These are phyloP conservation scores for Sabatieria punctata DNA, from an alignment of 2,888 invertebrate genomes.

Conservation along the genomic window DNA sequence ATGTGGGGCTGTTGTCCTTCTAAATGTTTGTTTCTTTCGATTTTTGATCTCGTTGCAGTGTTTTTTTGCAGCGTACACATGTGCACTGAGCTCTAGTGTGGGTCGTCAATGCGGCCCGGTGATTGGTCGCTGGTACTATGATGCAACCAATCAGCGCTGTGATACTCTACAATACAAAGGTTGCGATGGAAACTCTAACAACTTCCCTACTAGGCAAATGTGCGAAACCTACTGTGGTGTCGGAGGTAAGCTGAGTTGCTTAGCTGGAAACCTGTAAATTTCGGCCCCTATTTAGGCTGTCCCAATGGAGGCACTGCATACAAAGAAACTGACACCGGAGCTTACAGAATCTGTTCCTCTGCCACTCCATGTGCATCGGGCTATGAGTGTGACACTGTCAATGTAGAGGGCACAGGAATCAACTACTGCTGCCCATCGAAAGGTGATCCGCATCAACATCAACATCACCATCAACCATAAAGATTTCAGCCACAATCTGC, in stretches of 20 bases:
- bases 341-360: conserved; percentile 12
- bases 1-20: conserved; percentile 23
- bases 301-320: not conserved
- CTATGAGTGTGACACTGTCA: conserved; percentile 23
- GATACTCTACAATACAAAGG: conserved; percentile 11
- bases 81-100: conserved; percentile 20
- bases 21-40: too few relatives aligned
- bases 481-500: conserved; percentile 24
- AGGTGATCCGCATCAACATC: too few relatives aligned
- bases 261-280: too few relatives aligned
- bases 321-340: not conserved
- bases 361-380: conserved; percentile 16
- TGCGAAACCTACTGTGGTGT: conserved; percentile 26
- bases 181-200: conserved; percentile 24
- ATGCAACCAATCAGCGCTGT: not conserved
- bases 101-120: conserved; percentile 23
- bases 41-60: too few relatives aligned
- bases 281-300: too few relatives aligned
- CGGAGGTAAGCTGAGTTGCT: too few relatives aligned
- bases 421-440: conserved; percentile 25
- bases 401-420: conserved; percentile 16
- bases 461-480: too few relatives aligned
- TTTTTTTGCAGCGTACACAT: conserved; percentile 19
- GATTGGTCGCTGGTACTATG: not conserved
- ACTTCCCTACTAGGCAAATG: conserved; percentile 20